Percentiles rank a stretch among this genome's conserved stretches.
These are phyloP conservation scores for Gorsachius magnificus DNA, from an alignment of 2,797 vertebrate genomes.

Conservation along the genomic window DNA sequence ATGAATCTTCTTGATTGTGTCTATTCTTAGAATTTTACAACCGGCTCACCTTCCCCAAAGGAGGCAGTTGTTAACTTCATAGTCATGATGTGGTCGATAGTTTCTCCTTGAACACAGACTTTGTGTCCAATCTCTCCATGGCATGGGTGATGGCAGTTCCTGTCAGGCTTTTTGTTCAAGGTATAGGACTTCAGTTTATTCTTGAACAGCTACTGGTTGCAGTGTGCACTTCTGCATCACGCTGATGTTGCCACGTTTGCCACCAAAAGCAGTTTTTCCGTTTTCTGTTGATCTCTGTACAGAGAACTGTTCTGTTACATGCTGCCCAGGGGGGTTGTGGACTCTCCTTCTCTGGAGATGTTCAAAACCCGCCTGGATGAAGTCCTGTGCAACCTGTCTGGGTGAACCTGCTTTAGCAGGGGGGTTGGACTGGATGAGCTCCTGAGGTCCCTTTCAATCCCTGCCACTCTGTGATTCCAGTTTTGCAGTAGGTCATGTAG, in stretches of 20 bases:
- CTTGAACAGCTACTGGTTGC: background rate
- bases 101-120: background rate
- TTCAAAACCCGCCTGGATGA: too few species aligned
- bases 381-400: too few species aligned
- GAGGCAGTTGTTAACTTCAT: background rate
- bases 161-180: background rate
- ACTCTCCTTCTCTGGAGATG: too few species aligned
- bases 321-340: too few species aligned
- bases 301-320: too few species aligned
- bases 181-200: background rate
- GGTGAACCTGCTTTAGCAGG: too few species aligned
- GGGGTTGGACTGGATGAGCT: too few species aligned
- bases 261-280: background rate
- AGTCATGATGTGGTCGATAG: background rate
- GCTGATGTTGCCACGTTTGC: background rate
- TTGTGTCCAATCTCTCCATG: background rate
- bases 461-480: too few species aligned
- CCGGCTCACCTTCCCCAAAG: background rate
- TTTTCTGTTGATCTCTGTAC: background rate
- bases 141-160: background rate
- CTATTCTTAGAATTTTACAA: slow-evolving; percentile 51
- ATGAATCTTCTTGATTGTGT: background rate
- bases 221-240: fast-evolving
- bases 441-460: too few species aligned
- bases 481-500: background rate